Evolutionary conservation across 1,140 invertebrate genomes (phyloP).

Genomic region (Drosophila pseudoananassae): DNA sequence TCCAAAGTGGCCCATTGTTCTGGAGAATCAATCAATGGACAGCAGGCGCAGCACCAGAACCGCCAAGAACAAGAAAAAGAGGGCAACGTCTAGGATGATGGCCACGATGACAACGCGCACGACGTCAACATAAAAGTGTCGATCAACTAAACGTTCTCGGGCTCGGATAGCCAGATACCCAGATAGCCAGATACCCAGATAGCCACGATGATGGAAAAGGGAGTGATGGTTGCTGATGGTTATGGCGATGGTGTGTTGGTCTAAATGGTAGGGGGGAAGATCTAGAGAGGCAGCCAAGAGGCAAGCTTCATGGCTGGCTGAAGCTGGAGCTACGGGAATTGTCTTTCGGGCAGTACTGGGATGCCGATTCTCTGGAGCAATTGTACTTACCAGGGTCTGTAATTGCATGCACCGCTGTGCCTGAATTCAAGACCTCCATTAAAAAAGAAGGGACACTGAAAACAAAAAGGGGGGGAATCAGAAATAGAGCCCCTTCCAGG

Average conservation of each 20-base stretch:
- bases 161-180: conserved; percentile 1
- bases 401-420: conserved; percentile 76
- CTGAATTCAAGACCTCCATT: conserved; percentile 13
- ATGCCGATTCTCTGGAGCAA: conserved; percentile 69
- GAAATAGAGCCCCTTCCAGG: too few species aligned
- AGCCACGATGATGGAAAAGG: background rate
- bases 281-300: conserved; percentile 64
- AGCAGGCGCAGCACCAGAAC: conserved; percentile 75
- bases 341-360: conserved; percentile 29
- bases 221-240: background rate
- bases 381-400: conserved; percentile 71
- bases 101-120: conserved; percentile 77
- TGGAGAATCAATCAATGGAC: conserved; percentile 79
- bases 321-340: conserved; percentile 23
- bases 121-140: conserved; percentile 82
- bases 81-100: conserved; percentile 15
- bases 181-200: too few species aligned
- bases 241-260: background rate
- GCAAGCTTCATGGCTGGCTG: conserved; percentile 74
- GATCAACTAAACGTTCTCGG: conserved; percentile 80
- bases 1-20: conserved; percentile 67
- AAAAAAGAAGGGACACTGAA: conserved; percentile 14
- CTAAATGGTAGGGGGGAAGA: conserved; percentile 10
- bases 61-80: conserved; percentile 42
- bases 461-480: background rate